Evolutionary conservation across 2,797 vertebrate species (phyloP).

Genomic region (Bradypus variegatus): DNA sequence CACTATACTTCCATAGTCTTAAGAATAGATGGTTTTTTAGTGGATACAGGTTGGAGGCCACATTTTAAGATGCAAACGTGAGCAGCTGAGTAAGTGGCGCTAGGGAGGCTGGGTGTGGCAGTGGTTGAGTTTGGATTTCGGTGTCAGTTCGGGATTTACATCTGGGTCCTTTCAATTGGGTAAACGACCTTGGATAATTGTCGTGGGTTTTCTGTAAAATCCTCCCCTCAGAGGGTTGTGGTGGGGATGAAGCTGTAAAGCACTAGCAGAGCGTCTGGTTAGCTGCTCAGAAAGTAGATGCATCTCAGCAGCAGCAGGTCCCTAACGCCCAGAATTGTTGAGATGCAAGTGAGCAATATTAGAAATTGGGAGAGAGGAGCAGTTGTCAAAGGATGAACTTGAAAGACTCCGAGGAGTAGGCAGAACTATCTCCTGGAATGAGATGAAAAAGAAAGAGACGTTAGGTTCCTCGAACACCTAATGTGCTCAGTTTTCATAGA

Average conservation of each 20-base stretch:
- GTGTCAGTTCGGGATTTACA: background rate
- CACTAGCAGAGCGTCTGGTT: background rate
- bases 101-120: background rate
- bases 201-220: background rate
- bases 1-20: background rate
- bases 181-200: background rate
- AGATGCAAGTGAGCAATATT: constrained; percentile 13
- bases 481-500: constrained; percentile 4
- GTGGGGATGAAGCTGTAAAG: background rate
- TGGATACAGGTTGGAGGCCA: background rate
- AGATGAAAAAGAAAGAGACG: constrained; percentile 12
- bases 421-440: background rate
- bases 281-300: background rate
- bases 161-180: background rate
- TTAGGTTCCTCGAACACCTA: background rate
- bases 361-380: background rate
- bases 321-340: background rate
- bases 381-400: background rate
- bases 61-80: background rate
- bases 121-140: constrained; percentile 4
- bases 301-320: background rate
- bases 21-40: background rate
- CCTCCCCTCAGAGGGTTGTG: background rate
- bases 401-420: background rate
- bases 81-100: background rate